Evolutionary conservation across 2,797 vertebrate genomes (phyloP), one percentile per base, ranked within the genome.

Genomic region (Cryptoprocta ferox): DNA sequence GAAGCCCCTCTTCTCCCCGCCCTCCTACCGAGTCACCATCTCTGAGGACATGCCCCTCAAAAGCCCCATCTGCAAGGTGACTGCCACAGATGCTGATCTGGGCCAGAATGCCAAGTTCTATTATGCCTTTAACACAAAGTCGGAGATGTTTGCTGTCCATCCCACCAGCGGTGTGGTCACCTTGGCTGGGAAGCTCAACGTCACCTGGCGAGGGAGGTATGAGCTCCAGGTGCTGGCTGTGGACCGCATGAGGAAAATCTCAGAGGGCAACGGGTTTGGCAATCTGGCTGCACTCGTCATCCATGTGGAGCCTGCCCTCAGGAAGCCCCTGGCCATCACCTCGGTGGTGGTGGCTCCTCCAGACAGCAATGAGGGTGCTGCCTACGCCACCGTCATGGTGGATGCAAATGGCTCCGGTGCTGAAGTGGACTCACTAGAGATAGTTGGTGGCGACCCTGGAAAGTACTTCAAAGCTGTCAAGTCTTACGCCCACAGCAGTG

Each of bases 1-100:
- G 94, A 99, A 99, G 95, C 99, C 99, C 19, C 99, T 99, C 32
- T 99, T 99, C 98, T 99, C 99, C 94, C 99, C 99, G 0, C 99
- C 99, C 5, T 99, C 99, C 0, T 99, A 99, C 98, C 99, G 99
- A 85, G 99, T 99, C 45, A 98, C 98, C 48, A 98, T 99, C 96
- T 98, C 91, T 61, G 99, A 99, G 97, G 99, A 99, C 96, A 97
- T 98, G 7, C 99, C 99, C 15, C 98, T 99, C 30, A 99, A 99
- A 97, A 99, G 99, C 0, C 99, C 99, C 73, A 98, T 99, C 97
- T 99, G 99, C 95, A 99, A 94, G 2, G 99, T 99, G 92, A 99
- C 99, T 0, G 99, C 99, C 61, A 99, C 99, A 0, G 99, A 99
- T 0, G 99, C 99, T 0, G 99, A 99, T 7, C 85, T 99, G 26